Evolutionary conservation across 2,888 invertebrate species (phyloP).

Genomic region (Timema cristinae): DNA sequence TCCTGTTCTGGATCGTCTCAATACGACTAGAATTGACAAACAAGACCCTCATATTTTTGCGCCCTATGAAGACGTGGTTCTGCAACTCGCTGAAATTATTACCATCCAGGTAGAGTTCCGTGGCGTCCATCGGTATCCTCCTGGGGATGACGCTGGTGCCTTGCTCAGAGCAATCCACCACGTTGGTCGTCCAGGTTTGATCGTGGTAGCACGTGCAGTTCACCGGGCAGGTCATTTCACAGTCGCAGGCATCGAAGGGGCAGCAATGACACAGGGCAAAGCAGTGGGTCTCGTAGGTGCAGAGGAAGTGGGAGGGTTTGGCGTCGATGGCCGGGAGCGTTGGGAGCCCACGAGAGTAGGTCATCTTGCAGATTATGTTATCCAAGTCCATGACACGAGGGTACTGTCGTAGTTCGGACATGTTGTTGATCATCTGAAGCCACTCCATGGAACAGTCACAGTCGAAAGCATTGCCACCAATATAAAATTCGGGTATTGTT

Average conservation of each 20-base stretch:
- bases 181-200: conserved; percentile 88
- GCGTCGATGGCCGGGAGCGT: conserved; percentile 73
- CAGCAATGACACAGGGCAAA: conserved; percentile 94
- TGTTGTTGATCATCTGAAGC: conserved; percentile 84
- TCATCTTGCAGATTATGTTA: conserved; percentile 83
- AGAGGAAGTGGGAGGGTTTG: conserved; percentile 80
- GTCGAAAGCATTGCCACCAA: conserved; percentile 89
- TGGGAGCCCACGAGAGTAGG: conserved; percentile 75
- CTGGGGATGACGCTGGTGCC: conserved; percentile 73
- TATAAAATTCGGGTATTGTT: conserved; percentile 80
- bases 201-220: conserved; percentile 95
- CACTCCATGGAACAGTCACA: conserved; percentile 96
- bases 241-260: conserved; percentile 94
- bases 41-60: conserved; percentile 81
- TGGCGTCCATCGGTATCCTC: conserved; percentile 90
- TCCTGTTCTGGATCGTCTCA: conserved; percentile 80
- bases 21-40: conserved; percentile 83
- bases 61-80: conserved; percentile 83
- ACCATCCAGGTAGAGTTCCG: conserved; percentile 88
- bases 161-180: conserved; percentile 85
- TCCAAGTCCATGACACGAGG: conserved; percentile 85
- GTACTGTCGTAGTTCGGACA: conserved; percentile 73
- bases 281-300: conserved; percentile 89
- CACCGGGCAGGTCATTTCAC: conserved; percentile 93
- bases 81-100: conserved; percentile 80